Conservation (phyloP, 92 coral and sea anemone species). For the Meandrina meandrites region DNA sequence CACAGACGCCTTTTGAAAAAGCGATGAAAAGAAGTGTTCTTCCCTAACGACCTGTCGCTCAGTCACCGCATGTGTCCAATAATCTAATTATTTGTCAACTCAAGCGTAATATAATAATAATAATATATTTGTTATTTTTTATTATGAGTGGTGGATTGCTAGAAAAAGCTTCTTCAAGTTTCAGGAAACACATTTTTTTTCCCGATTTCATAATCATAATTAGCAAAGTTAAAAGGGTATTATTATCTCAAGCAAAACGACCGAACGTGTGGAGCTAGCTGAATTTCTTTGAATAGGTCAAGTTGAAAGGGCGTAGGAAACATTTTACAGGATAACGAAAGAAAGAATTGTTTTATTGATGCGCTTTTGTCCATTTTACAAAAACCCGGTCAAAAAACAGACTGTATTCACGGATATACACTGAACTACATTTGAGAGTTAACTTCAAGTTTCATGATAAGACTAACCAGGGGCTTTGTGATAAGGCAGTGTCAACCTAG, state of each 20-base stretch:
- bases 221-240: neutral
- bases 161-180: neutral
- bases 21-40: neutral
- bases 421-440: too few relatives aligned
- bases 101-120: too few relatives aligned
- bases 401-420: too few relatives aligned
- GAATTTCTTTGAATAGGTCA: neutral
- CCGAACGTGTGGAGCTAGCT: neutral
- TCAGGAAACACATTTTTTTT: conserved; percentile 20
- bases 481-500: neutral
- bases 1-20: conserved; percentile 13
- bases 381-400: too few relatives aligned
- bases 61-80: neutral
- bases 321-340: neutral
- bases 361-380: too few relatives aligned
- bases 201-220: neutral
- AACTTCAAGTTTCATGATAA: too few relatives aligned
- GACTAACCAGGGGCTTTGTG: neutral
- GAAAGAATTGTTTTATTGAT: neutral
- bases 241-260: neutral
- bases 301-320: neutral
- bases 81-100: conserved; percentile 6
- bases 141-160: neutral
- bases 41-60: neutral
- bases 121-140: neutral